These are phyloP conservation scores for Achlya flavicornis DNA, from an alignment of 2,888 invertebrate species.

Conservation along the genomic window DNA sequence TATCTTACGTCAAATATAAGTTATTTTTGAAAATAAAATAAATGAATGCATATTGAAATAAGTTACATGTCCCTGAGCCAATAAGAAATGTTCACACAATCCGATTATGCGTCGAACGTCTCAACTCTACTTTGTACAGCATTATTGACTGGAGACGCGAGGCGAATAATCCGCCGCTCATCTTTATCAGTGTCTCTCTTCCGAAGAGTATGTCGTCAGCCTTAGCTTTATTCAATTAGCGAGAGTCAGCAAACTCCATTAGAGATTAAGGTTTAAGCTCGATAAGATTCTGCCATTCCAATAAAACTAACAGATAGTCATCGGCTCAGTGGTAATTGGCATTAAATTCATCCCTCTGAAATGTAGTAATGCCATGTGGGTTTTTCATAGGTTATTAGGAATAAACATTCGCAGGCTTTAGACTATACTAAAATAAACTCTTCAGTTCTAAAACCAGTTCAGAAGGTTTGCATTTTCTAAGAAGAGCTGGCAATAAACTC, in stretches of 20 bases:
- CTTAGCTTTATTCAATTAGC: constrained; percentile 7
- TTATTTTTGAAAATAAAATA: no score
- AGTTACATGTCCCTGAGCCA: neutral
- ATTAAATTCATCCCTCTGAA: neutral
- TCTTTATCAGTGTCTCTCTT: neutral
- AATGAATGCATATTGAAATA: neutral
- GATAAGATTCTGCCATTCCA: constrained; percentile 2
- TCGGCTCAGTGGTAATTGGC: constrained; percentile 1
- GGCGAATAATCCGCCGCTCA: constrained; percentile 4
- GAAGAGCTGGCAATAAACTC: no score
- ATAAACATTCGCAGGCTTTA: neutral
- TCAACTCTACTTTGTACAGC: neutral
- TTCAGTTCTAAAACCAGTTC: no score
- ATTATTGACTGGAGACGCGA: neutral
- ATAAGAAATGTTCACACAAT: neutral
- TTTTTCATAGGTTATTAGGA: neutral
- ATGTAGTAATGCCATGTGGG: neutral
- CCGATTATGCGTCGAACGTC: neutral
- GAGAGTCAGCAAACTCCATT: constrained; percentile 2
- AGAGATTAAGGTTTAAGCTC: neutral
- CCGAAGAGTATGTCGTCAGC: neutral
- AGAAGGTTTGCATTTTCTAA: no score
- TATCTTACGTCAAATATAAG: no score
- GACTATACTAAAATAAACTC: no score
- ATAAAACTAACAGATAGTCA: constrained; percentile 3